phyloP scores from a whole-genome alignment of 2,888 invertebrate species.

The Drosophila ustulata region DNA sequence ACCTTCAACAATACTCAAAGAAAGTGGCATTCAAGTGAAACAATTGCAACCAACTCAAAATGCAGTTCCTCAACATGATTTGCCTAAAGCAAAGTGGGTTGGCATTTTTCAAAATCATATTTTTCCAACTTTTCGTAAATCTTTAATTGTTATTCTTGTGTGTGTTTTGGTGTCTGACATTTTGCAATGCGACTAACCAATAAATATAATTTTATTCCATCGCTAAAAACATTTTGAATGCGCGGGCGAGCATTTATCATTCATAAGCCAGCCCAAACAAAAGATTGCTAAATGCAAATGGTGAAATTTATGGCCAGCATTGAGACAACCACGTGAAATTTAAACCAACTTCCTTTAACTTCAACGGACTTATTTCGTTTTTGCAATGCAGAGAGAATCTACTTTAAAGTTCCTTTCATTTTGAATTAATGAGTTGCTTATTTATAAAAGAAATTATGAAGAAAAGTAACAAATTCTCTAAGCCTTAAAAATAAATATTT shows the following conservation, averaged over 20 bases:
- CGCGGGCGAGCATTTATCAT: constrained; percentile 38
- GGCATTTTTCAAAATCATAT: not conserved
- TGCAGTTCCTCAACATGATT: constrained; percentile 76
- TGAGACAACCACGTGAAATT: not conserved
- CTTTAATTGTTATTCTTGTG: not conserved
- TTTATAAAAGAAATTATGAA: too few relatives aligned
- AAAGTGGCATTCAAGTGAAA: constrained; percentile 27
- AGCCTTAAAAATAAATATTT: not conserved
- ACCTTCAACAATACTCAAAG: not conserved
- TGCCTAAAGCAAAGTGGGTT: constrained; percentile 81
- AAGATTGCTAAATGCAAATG: constrained; percentile 29
- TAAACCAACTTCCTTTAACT: not conserved
- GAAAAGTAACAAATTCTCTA: too few relatives aligned
- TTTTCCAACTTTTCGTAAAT: not conserved
- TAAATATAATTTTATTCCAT: constrained; percentile 13
- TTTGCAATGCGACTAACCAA: constrained; percentile 36
- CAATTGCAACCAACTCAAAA: constrained; percentile 35
- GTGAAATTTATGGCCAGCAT: constrained; percentile 5
- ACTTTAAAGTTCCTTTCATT: not conserved
- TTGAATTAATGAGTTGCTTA: too few relatives aligned
- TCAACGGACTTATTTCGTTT: not conserved
- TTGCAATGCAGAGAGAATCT: not conserved
- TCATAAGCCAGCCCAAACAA: constrained; percentile 28
- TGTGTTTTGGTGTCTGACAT: not conserved
- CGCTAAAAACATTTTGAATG: constrained; percentile 16